phyloP scores from a whole-genome alignment of 2,797 vertebrate genomes.

The Steatocranus sp. region DNA sequence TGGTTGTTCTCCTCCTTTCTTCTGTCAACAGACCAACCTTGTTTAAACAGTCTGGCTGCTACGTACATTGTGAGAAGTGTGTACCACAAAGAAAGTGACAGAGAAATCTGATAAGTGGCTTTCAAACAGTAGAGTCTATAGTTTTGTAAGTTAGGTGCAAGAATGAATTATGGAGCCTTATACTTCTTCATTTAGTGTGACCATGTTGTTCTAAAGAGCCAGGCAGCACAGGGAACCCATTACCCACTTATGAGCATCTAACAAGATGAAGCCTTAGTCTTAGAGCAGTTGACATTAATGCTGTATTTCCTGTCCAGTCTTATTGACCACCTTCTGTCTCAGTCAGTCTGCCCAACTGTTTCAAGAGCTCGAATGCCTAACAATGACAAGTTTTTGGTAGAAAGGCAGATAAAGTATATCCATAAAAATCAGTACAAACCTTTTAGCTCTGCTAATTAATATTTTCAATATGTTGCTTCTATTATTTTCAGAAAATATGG shows the following conservation, averaged over 20 bases:
- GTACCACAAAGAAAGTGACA: neutral
- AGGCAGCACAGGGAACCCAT: neutral
- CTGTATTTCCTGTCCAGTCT: slow-evolving; percentile 12
- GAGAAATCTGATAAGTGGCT: neutral
- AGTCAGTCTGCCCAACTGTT: neutral
- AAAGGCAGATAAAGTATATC: neutral
- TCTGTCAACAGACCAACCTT: slow-evolving; percentile 44
- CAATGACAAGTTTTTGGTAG: neutral
- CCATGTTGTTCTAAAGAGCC: neutral
- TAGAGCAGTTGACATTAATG: neutral
- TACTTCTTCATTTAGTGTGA: neutral
- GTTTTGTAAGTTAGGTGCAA: neutral
- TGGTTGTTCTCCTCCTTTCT: slow-evolving; percentile 1
- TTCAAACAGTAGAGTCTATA: neutral
- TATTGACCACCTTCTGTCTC: neutral
- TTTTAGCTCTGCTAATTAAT: neutral
- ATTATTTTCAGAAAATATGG: neutral
- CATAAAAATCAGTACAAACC: neutral
- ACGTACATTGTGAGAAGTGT: neutral
- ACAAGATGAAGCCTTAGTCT: neutral
- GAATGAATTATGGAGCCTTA: neutral
- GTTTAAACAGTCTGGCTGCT: slow-evolving; percentile 1
- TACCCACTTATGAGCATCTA: neutral
- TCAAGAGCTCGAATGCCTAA: neutral
- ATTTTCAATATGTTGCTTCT: neutral